Base-by-base conservation (phyloP, 2,888 invertebrate genomes). In the Drosophila subquinaria region DNA sequence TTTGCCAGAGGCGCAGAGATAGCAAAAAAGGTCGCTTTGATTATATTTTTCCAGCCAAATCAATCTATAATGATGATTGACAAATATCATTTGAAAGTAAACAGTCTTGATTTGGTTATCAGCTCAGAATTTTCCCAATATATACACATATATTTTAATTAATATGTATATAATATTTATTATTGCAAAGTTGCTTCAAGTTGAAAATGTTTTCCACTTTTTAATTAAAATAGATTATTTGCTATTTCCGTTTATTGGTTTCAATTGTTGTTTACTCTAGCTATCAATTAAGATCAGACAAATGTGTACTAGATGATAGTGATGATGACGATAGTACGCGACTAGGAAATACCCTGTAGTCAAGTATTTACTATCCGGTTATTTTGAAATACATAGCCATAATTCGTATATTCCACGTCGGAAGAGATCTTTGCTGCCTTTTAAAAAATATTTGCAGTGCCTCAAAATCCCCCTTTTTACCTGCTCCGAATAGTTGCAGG, bases 231-330 rank as follows among this genome's bases (percentile, higher is more conserved):
- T 59, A 43, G 36, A 68, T 69, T 40, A 17, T 30, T 40, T 35
- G 20, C 15, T 11, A 23, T 33, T 52, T 42, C 8, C n/a, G 42
- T 40, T 75, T 9, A 52, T 52, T 72, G 36, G 15, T 20, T 38
- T 30, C 27, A 73, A 48, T 70, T 53, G 64, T 56, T 76, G 64
- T 61, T 76, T 61, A 33, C 20, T 43, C 43, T 35, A 33, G 9
- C 36, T 48, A 43, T 69, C 71, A 57, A 57, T 76, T 62, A 57
- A 70, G 50, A 33, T n/a, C 9, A 55, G 45, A 6, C 13, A 47
- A 36, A 17, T 13, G n/a, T 11, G 10, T 6, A 15, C 15, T 47
- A 27, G 10, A 27, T 9, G 11, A 13, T 3, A 11, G 23, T 38
- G 9, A 27, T 27, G 23, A 27, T 27, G 10, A 36, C 9, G 11